Evolutionary conservation across 2,113 vertebrate species (phyloP).

Genomic region (Anguilla rostrata): DNA sequence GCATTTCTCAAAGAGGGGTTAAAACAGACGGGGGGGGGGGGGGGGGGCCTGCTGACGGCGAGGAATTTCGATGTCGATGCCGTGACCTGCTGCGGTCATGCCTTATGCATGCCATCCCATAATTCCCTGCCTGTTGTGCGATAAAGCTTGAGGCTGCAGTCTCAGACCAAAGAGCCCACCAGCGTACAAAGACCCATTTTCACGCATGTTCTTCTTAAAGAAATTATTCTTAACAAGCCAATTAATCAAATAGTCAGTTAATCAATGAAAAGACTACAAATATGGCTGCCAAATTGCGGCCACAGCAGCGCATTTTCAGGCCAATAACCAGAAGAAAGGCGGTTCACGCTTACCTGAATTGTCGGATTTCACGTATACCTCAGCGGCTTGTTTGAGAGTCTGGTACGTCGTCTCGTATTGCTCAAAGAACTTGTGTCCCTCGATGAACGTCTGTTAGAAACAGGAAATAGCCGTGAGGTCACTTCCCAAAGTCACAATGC

Average conservation of each 20-base stretch:
- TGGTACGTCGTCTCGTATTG: constrained; percentile 90
- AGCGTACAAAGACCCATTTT: too few relatives aligned
- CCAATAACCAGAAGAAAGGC: background rate
- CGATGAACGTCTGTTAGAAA: constrained; percentile 82
- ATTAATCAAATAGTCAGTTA: background rate
- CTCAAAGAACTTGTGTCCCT: constrained; percentile 93
- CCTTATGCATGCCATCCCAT: background rate
- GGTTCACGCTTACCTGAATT: constrained; percentile 79
- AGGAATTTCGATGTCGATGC: background rate
- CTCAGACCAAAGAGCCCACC: too few relatives aligned
- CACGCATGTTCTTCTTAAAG: too few relatives aligned
- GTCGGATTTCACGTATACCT: constrained; percentile 88
- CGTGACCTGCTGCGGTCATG: background rate
- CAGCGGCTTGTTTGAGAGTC: constrained; percentile 85
- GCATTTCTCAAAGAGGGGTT: background rate
- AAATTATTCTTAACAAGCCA: too few relatives aligned
- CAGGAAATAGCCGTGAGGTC: background rate
- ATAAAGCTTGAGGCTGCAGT: background rate
- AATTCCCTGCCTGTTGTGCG: background rate
- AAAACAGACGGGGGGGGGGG: background rate
- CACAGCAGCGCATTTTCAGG: background rate
- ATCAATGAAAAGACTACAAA: background rate
- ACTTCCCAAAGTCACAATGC: background rate
- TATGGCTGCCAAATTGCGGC: background rate
- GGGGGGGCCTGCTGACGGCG: background rate